A percentile compares a stretch with the other conserved stretches of the same genome.
Evolutionary conservation across 2,888 invertebrate species (phyloP).

Genomic region (Cloeon dipterum): DNA sequence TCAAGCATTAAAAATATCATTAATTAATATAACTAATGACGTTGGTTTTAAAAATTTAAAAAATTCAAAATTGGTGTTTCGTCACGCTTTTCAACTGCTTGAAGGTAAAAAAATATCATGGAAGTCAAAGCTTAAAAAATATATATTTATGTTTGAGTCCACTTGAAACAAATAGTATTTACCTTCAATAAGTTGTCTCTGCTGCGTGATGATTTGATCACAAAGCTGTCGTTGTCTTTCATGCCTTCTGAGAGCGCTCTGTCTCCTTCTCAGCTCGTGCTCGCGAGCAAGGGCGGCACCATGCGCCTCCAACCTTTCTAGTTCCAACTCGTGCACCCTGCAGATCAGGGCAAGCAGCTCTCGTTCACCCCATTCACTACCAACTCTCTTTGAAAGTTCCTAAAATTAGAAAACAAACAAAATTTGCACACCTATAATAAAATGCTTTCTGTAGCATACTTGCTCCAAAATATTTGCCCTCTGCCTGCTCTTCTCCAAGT

Average conservation of each 20-base stretch:
- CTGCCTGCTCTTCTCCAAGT: conserved; percentile 55
- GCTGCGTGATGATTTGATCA: conserved; percentile 78
- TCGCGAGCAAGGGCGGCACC: conserved; percentile 66
- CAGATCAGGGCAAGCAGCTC: conserved; percentile 73
- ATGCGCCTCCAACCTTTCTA: conserved; percentile 80
- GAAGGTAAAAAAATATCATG: too few species aligned
- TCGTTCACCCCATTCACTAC: conserved; percentile 60
- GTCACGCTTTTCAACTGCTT: too few species aligned
- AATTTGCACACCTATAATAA: too few species aligned
- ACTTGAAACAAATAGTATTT: conserved; percentile 9
- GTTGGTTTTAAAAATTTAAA: too few species aligned
- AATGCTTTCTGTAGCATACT: too few species aligned
- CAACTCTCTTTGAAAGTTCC: conserved; percentile 66
- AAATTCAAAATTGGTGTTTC: too few species aligned
- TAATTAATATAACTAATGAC: too few species aligned
- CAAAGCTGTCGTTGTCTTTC: conserved; percentile 67
- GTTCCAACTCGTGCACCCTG: conserved; percentile 81
- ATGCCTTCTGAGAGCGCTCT: conserved; percentile 58
- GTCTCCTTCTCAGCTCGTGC: conserved; percentile 64
- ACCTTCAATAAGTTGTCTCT: conserved; percentile 68
- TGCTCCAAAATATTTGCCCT: conserved; percentile 64
- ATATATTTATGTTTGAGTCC: too few species aligned
- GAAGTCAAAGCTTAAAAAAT: too few species aligned
- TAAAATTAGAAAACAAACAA: too few species aligned
- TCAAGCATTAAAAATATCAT: too few species aligned